Conservation (phyloP, 2,888 invertebrate genomes). For the Drosophila kambysellisi region DNA sequence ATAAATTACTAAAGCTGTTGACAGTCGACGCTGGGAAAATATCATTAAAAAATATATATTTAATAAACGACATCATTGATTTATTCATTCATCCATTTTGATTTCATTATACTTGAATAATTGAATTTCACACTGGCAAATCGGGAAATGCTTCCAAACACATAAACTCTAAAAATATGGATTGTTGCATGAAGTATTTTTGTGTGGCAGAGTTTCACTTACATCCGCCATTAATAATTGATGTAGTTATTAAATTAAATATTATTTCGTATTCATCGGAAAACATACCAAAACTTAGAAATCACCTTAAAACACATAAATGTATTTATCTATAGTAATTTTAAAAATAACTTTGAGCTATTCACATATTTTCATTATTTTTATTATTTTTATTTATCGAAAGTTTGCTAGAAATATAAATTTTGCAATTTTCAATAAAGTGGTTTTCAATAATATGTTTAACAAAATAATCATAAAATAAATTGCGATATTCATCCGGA, state of each 20-base stretch:
- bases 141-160: slow-evolving; percentile 6
- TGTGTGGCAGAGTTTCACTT: not conserved
- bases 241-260: not conserved
- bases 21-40: slow-evolving; percentile 60
- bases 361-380: not conserved
- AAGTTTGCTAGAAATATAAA: not conserved
- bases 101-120: slow-evolving; percentile 52
- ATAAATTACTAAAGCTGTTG: slow-evolving; percentile 74
- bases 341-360: not conserved
- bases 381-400: not conserved
- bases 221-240: not conserved
- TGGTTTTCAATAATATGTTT: not conserved
- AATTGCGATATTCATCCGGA: slow-evolving; percentile 6
- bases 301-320: not conserved
- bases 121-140: slow-evolving; percentile 41
- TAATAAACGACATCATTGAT: slow-evolving; percentile 73
- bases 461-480: not conserved
- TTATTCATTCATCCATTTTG: slow-evolving; percentile 55
- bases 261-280: not conserved
- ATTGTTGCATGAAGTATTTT: not conserved
- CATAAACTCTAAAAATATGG: not conserved
- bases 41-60: slow-evolving; percentile 69
- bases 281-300: not conserved
- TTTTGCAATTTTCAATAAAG: not conserved
- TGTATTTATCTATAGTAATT: not conserved